Percentiles rank a stretch among this genome's conserved stretches.
phyloP scores from a whole-genome alignment of 2,113 vertebrate genomes.

The Kryptolebias marmoratus region DNA sequence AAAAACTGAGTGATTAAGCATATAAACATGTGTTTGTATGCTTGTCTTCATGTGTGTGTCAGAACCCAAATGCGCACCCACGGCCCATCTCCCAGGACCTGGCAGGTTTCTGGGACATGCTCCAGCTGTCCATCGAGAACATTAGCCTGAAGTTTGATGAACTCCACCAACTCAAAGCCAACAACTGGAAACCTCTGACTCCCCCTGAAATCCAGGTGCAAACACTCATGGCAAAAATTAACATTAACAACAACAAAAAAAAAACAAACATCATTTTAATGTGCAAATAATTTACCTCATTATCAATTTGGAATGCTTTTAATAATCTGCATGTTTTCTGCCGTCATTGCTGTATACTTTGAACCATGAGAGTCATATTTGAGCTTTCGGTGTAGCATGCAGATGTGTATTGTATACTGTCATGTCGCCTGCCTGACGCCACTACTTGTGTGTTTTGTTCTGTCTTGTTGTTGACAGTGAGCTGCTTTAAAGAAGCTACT shows the following conservation, averaged over 20 bases:
- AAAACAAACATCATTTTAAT: neutral
- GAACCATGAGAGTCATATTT: neutral
- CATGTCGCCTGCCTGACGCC: constrained; percentile 60
- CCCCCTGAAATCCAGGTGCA: constrained; percentile 94
- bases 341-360: constrained; percentile 21
- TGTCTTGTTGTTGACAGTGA: constrained; percentile 80
- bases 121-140: constrained; percentile 99
- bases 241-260: neutral
- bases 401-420: constrained; percentile 42
- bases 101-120: constrained; percentile 99
- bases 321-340: constrained; percentile 57
- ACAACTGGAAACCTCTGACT: constrained; percentile 98
- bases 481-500: constrained; percentile 75
- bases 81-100: constrained; percentile 96
- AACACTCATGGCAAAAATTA: constrained; percentile 10
- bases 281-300: neutral
- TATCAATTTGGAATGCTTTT: constrained; percentile 44
- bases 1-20: neutral
- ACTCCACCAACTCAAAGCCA: constrained; percentile 99
- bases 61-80: constrained; percentile 95
- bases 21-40: constrained; percentile 22
- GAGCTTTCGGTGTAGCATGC: constrained; percentile 61
- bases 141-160: constrained; percentile 99
- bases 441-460: constrained; percentile 68
- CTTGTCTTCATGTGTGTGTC: constrained; percentile 38